Percentiles rank a stretch among this genome's conserved stretches.
These are phyloP conservation scores for Meghimatium bilineatum DNA, from an alignment of 2,888 invertebrate genomes.

Conservation along the genomic window DNA sequence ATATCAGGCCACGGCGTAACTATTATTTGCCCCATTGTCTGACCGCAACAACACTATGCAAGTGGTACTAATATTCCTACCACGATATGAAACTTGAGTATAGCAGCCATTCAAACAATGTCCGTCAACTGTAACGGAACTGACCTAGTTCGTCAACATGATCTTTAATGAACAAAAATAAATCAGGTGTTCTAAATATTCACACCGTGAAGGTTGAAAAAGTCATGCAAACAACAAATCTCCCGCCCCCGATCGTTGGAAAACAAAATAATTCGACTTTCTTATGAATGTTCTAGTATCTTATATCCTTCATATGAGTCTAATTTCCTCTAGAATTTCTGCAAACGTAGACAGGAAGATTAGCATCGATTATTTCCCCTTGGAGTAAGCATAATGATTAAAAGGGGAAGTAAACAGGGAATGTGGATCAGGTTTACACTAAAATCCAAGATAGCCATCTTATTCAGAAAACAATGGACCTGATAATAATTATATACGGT, in stretches of 20 bases:
- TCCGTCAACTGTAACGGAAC: no score
- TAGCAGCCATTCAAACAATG: no score
- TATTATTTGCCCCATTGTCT: no score
- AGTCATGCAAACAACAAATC: neutral
- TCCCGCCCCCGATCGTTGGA: neutral
- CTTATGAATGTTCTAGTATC: neutral
- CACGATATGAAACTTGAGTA: no score
- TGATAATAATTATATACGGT: no score
- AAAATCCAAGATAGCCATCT: neutral
- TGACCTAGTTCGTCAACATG: no score
- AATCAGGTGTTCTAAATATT: no score
- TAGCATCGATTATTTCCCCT: conserved; percentile 21
- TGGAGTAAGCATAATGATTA: conserved; percentile 8
- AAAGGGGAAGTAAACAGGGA: conserved; percentile 25
- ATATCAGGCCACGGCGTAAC: no score
- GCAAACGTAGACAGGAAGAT: conserved; percentile 16
- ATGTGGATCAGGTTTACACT: conserved; percentile 4
- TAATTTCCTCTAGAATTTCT: conserved; percentile 5
- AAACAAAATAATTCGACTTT: neutral
- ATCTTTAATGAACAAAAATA: no score
- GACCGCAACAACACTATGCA: no score
- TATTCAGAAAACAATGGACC: neutral
- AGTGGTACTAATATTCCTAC: no score
- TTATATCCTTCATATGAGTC: neutral
- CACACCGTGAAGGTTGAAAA: no score